phyloP scores from a whole-genome alignment of 2,797 vertebrate genomes.

The Mormyrops boulengeri region DNA sequence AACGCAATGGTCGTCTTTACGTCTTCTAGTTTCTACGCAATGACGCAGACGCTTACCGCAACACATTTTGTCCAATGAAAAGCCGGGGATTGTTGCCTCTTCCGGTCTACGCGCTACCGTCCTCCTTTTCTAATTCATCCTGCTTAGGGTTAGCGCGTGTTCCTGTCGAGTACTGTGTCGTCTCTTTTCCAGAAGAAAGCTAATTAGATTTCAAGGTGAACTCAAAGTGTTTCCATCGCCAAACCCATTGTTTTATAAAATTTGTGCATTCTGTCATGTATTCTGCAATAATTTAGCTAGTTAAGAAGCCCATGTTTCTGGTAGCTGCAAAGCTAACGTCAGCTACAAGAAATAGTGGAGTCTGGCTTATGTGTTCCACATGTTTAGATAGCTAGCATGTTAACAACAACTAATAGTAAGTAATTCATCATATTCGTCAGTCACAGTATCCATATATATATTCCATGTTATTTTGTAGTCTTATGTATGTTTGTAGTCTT shows the following conservation, averaged over 20 bases:
- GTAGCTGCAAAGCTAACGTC: slow-evolving; percentile 31
- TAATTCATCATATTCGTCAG: slow-evolving; percentile 7
- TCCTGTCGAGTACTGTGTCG: slow-evolving; percentile 8
- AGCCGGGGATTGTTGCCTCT: slow-evolving; percentile 1
- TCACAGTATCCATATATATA: background rate
- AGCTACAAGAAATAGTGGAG: slow-evolving; percentile 23
- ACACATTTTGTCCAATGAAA: slow-evolving; percentile 34
- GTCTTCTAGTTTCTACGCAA: background rate
- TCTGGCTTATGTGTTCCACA: background rate
- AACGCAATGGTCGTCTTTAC: background rate
- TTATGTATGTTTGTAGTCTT: background rate
- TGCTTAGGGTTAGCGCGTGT: slow-evolving; percentile 30
- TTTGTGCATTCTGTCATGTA: background rate
- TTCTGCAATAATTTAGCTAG: background rate
- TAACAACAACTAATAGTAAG: background rate
- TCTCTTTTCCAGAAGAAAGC: slow-evolving; percentile 6
- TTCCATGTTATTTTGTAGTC: background rate
- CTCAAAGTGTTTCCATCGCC: background rate
- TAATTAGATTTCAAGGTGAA: slow-evolving; percentile 36
- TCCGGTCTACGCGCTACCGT: slow-evolving; percentile 29
- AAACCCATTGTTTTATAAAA: background rate
- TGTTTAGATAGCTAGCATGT: slow-evolving; percentile 8
- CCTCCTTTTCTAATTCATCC: slow-evolving; percentile 31
- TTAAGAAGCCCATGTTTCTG: slow-evolving; percentile 1
- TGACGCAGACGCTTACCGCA: background rate